phyloP scores from a whole-genome alignment of 1,140 invertebrate genomes.

The Macrostomum lignano region DNA sequence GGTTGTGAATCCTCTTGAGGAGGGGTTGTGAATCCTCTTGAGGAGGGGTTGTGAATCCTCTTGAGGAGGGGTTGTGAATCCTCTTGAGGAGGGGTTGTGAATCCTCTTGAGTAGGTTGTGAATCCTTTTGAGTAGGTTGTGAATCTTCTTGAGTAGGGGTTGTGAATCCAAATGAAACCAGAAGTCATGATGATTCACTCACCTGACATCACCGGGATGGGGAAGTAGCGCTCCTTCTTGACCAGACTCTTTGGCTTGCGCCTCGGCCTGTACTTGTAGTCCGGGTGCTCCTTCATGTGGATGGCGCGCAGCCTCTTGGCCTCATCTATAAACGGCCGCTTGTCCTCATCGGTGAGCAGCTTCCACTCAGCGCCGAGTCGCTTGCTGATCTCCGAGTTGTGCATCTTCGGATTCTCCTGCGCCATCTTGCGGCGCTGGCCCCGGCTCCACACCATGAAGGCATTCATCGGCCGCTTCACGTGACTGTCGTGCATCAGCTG shows the following conservation, averaged over 20 bases:
- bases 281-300: conserved; percentile 98
- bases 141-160: too few relatives aligned
- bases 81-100: too few relatives aligned
- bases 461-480: conserved; percentile 96
- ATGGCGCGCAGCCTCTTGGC: conserved; percentile 80
- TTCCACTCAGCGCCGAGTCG: conserved; percentile 80
- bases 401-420: conserved; percentile 82
- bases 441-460: conserved; percentile 33
- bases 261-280: conserved; percentile 66
- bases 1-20: too few relatives aligned
- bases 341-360: conserved; percentile 62
- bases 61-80: too few relatives aligned
- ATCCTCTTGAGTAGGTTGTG: too few relatives aligned
- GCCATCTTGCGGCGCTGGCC: conserved; percentile 42
- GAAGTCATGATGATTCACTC: too few relatives aligned
- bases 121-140: too few relatives aligned
- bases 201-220: too few relatives aligned
- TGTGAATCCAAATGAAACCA: too few relatives aligned
- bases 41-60: too few relatives aligned
- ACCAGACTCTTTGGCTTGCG: conserved; percentile 40
- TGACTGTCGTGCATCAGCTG: neutral
- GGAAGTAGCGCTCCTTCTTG: conserved; percentile 15
- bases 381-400: conserved; percentile 82
- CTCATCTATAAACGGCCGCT: conserved; percentile 88
- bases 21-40: too few relatives aligned